phyloP scores from a whole-genome alignment of 2,797 vertebrate genomes.

The Clarias platycephalus region DNA sequence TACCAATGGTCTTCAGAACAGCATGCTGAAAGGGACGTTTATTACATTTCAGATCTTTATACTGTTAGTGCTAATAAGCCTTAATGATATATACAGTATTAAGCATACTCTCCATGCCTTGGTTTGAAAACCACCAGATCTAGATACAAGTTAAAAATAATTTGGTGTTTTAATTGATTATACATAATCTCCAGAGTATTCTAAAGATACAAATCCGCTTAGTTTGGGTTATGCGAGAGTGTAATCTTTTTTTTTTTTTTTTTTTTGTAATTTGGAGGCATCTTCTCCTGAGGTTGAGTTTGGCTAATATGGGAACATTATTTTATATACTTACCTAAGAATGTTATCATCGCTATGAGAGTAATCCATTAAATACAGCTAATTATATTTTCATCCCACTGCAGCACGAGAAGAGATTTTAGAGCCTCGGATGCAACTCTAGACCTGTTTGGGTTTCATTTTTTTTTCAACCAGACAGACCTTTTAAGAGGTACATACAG shows the following conservation, averaged over 20 bases:
- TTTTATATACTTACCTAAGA: neutral
- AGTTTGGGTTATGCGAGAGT: neutral
- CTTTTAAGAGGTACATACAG: neutral
- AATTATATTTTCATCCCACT: conserved; percentile 8
- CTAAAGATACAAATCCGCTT: neutral
- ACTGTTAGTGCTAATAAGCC: neutral
- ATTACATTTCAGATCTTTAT: neutral
- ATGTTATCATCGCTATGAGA: conserved; percentile 2
- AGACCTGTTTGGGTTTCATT: neutral
- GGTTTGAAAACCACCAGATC: neutral
- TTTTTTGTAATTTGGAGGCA: neutral
- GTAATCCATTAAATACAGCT: neutral
- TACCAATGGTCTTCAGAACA: neutral
- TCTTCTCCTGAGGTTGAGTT: neutral
- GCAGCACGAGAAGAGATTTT: neutral
- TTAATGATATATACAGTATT: neutral
- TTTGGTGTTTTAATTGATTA: neutral
- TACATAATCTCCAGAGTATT: neutral
- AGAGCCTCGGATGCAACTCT: neutral
- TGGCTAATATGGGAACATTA: neutral
- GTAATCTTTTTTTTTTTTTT: neutral
- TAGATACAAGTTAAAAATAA: neutral
- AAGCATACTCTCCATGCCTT: neutral
- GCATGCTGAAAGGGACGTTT: neutral
- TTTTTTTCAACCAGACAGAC: neutral